Evolutionary conservation across 2,797 vertebrate species (phyloP).

Genomic region (Artibeus lituratus): DNA sequence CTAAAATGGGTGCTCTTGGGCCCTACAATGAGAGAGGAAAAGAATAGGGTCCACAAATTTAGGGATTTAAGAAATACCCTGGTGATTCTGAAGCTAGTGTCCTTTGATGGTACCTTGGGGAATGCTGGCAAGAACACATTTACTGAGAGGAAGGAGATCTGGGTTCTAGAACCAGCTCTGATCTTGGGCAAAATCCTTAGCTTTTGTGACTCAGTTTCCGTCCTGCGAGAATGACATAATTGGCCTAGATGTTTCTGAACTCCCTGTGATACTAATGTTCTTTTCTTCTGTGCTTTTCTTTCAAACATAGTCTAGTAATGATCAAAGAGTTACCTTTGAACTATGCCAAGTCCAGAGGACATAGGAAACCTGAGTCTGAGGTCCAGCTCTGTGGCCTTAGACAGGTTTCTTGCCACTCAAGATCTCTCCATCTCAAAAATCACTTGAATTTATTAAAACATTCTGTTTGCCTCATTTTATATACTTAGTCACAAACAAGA

Average conservation of each 20-base stretch:
- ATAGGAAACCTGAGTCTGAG: neutral
- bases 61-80: neutral
- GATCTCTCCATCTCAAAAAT: neutral
- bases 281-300: neutral
- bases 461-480: neutral
- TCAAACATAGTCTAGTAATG: neutral
- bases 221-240: neutral
- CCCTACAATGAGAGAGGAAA: neutral
- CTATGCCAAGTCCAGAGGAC: neutral
- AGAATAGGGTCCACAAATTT: neutral
- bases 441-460: neutral
- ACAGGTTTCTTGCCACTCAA: neutral
- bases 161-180: neutral
- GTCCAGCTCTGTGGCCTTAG: neutral
- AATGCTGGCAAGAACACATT: neutral
- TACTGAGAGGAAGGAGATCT: neutral
- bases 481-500: neutral
- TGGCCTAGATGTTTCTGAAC: neutral
- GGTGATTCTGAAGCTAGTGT: neutral
- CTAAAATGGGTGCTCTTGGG: neutral
- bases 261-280: neutral
- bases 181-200: neutral
- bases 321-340: neutral
- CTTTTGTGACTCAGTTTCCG: neutral
- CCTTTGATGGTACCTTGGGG: neutral